phyloP scores from a whole-genome alignment of 1,140 invertebrate species.

The Galleria mellonella region DNA sequence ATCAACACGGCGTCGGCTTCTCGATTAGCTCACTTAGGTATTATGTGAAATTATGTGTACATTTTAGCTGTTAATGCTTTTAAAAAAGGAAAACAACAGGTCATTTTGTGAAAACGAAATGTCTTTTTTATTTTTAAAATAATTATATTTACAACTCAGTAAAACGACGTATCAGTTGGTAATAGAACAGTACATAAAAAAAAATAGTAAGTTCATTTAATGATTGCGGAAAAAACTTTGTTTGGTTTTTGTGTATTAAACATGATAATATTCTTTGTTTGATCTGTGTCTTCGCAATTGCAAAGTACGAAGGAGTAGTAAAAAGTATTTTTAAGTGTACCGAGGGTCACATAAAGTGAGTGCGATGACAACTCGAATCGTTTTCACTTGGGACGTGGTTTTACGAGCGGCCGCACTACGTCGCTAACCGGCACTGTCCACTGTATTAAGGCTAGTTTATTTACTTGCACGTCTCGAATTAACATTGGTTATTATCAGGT shows the following conservation, averaged over 20 bases:
- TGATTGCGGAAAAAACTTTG: neutral
- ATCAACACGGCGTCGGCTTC: constrained; percentile 40
- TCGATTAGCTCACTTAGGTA: constrained; percentile 44
- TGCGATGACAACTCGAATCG: constrained; percentile 52
- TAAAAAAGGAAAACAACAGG: no score
- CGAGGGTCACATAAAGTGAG: constrained; percentile 35
- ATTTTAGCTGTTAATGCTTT: no score
- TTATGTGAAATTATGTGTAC: constrained; percentile 51
- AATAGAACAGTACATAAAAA: no score
- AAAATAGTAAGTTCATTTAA: no score
- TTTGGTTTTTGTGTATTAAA: constrained; percentile 2
- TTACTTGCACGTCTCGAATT: constrained; percentile 4
- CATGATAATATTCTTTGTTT: constrained; percentile 16
- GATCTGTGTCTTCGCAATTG: constrained; percentile 8
- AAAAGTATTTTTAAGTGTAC: constrained; percentile 38
- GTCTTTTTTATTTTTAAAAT: no score
- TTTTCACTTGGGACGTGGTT: constrained; percentile 37
- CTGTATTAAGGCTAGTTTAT: constrained; percentile 7
- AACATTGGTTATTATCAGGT: constrained; percentile 6
- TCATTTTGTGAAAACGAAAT: neutral
- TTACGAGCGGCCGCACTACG: constrained; percentile 28
- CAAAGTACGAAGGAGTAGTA: constrained; percentile 22
- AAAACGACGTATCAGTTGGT: no score
- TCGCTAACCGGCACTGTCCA: neutral
- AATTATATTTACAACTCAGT: no score